Percentiles rank a stretch among this genome's conserved stretches.
phyloP scores from a whole-genome alignment of 2,888 invertebrate genomes.

The Choreutis nemorana region DNA sequence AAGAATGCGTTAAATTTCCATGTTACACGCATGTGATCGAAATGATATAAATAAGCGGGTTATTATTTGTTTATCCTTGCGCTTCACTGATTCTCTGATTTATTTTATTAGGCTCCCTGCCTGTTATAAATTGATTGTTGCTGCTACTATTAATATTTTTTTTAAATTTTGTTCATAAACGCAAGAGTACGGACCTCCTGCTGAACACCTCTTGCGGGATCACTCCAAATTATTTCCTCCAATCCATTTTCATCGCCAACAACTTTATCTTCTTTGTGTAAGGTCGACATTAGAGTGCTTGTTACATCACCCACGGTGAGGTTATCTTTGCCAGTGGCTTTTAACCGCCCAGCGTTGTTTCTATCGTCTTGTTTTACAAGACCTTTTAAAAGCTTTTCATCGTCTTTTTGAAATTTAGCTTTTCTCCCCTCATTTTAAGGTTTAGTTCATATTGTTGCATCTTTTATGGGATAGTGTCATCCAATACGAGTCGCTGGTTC shows the following conservation, averaged over 20 bases:
- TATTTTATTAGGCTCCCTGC: slow-evolving; percentile 25
- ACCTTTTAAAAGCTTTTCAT: slow-evolving; percentile 20
- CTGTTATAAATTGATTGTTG: slow-evolving; percentile 31
- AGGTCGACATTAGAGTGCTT: too few species aligned
- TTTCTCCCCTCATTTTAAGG: slow-evolving; percentile 15
- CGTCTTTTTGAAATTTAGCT: slow-evolving; percentile 17
- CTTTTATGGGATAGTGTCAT: slow-evolving; percentile 38
- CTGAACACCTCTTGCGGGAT: slow-evolving; percentile 29
- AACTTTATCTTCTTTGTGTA: too few species aligned
- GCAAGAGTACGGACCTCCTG: slow-evolving; percentile 38
- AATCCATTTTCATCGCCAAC: too few species aligned
- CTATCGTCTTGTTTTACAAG: slow-evolving; percentile 42
- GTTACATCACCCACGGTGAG: too few species aligned
- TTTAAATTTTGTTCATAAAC: slow-evolving; percentile 26
- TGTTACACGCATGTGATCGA: too few species aligned
- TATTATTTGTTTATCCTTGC: too few species aligned
- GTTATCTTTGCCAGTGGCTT: slow-evolving; percentile 6
- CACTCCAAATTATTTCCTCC: too few species aligned
- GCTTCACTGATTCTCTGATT: too few species aligned
- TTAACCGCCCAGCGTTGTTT: slow-evolving; percentile 33
- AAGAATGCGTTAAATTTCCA: too few species aligned
- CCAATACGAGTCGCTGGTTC: slow-evolving; percentile 44
- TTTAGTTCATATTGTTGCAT: slow-evolving; percentile 12
- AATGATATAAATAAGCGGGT: too few species aligned
- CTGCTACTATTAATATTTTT: slow-evolving; percentile 42